phyloP scores from a whole-genome alignment of 2,888 invertebrate species.

The Aleiodes leptofemur region DNA sequence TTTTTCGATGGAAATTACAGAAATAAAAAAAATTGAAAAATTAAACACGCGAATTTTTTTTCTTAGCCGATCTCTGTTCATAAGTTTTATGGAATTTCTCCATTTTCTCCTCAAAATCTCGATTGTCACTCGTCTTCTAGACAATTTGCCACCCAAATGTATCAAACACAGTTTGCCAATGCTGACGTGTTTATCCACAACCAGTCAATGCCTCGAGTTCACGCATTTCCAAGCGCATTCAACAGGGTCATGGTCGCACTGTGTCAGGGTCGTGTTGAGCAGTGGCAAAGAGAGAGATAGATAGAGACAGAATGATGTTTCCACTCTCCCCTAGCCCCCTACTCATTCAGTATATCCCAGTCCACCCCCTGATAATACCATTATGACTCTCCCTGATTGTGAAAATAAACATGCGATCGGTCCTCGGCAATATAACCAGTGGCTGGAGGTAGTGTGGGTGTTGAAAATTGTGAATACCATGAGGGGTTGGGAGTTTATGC shows the following conservation, averaged over 20 bases:
- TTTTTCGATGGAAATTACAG: too few species aligned
- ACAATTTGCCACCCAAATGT: neutral
- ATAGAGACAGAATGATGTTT: conserved; percentile 38
- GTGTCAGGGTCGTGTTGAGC: conserved; percentile 65
- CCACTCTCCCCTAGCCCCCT: conserved; percentile 38
- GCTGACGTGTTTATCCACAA: conserved; percentile 3
- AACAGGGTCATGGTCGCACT: conserved; percentile 69
- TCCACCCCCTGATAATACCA: conserved; percentile 72
- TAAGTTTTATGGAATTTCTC: too few species aligned
- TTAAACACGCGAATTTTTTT: too few species aligned
- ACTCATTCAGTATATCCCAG: conserved; percentile 42
- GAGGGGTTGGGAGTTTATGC: conserved; percentile 45
- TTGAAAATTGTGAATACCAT: conserved; percentile 39
- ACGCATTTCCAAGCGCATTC: conserved; percentile 42
- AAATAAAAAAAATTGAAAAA: too few species aligned
- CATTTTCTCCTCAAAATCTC: too few species aligned
- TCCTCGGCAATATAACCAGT: conserved; percentile 9
- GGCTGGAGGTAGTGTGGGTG: conserved; percentile 39
- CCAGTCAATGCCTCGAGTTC: conserved; percentile 19
- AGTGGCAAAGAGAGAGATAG: conserved; percentile 19
- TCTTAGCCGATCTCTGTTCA: too few species aligned
- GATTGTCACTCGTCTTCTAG: neutral
- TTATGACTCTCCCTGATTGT: conserved; percentile 72
- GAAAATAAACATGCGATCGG: conserved; percentile 69
- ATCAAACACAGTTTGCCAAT: conserved; percentile 12